Percentiles rank a stretch among this genome's conserved stretches.
Evolutionary conservation across 2,113 vertebrate species (phyloP).

Genomic region (Pachycephala philippinensis): DNA sequence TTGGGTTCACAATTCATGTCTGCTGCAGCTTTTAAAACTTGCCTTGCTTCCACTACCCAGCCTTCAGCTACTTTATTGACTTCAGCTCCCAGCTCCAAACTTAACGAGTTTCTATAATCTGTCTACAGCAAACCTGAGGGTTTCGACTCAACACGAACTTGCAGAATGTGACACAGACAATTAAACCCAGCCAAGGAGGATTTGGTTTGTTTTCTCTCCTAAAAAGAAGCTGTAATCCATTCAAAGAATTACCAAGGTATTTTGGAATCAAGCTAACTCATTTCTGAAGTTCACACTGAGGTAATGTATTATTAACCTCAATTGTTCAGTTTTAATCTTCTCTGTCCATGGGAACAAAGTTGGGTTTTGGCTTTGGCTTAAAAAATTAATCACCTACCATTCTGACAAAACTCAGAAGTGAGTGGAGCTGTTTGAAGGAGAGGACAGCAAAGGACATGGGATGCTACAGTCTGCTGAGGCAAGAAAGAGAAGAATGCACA

Average conservation of each 20-base stretch:
- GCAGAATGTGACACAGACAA: background rate
- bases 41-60: background rate
- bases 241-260: conserved; percentile 10
- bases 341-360: background rate
- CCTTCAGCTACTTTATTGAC: background rate
- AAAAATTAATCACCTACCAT: background rate
- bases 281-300: conserved; percentile 9
- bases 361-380: background rate
- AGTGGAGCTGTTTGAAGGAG: background rate
- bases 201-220: conserved; percentile 30
- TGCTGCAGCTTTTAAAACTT: background rate
- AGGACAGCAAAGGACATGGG: background rate
- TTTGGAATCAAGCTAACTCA: conserved; percentile 3
- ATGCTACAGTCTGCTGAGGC: background rate
- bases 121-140: background rate
- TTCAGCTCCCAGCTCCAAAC: background rate
- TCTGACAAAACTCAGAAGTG: background rate
- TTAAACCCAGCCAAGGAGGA: background rate
- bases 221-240: conserved; percentile 10
- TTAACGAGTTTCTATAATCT: background rate
- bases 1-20: background rate
- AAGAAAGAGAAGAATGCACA: background rate
- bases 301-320: conserved; percentile 36
- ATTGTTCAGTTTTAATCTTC: conserved; percentile 15
- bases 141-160: background rate